phyloP scores from a whole-genome alignment of 1,140 invertebrate genomes.

The Heliconius melpomene region DNA sequence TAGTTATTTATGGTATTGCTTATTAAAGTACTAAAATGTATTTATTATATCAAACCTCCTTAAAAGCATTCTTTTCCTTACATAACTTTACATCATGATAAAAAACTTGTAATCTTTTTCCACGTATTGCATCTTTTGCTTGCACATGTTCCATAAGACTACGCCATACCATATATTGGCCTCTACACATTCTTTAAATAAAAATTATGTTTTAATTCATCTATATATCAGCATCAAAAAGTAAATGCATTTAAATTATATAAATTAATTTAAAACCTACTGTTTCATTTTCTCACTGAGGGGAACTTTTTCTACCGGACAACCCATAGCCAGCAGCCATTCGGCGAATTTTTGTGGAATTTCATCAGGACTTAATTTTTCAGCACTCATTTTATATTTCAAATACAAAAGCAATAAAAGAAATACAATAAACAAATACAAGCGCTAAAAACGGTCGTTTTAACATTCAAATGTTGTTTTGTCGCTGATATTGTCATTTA shows the following conservation, averaged over 20 bases:
- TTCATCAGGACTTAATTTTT: conserved; percentile 63
- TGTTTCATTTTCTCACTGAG: conserved; percentile 59
- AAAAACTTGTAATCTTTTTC: conserved; percentile 67
- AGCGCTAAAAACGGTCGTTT: not conserved
- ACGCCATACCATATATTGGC: conserved; percentile 72
- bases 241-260: not conserved
- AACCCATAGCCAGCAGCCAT: conserved; percentile 71
- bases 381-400: conserved; percentile 31
- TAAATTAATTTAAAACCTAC: conserved; percentile 47
- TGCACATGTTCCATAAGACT: conserved; percentile 70
- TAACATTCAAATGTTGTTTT: not conserved
- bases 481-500: not conserved
- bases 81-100: conserved; percentile 61
- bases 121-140: conserved; percentile 52
- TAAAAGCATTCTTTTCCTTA: conserved; percentile 54
- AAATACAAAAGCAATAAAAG: not conserved
- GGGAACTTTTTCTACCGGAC: conserved; percentile 64
- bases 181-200: conserved; percentile 62
- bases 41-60: conserved; percentile 49
- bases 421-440: not conserved
- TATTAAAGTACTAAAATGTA: not conserved
- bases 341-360: conserved; percentile 66
- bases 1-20: not conserved
- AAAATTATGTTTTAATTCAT: not conserved
- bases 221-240: not conserved